Evolutionary conservation across 64 coral and sea anemone genomes (phyloP), one percentile per base, ranked within the genome.

Genomic region (Cladopsammia gracilis): DNA sequence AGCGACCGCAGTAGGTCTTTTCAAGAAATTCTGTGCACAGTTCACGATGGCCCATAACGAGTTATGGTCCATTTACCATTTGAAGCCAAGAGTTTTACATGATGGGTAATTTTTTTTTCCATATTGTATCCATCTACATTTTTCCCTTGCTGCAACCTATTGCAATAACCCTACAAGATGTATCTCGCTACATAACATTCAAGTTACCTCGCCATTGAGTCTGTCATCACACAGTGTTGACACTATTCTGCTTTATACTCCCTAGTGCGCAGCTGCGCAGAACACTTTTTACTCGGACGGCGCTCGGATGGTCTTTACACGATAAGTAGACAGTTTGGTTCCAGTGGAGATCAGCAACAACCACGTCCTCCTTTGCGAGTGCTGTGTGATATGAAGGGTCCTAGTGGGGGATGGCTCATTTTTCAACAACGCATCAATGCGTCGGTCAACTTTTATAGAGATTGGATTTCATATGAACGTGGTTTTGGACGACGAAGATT

Each of bases 341-440:
- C 1, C 12, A 6, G 53, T 56, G 12, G 12, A 56, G 12, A 10
- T 5, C 3, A 56, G 12, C 4, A 25, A 25, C 7, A n/a, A 69
- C 4, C 23, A 9, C 6, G 6, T 10, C 7, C 52, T 13, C n/a
- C 53, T 56, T 12, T 56, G 14, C 76, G 52, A 11, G 51, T 13
- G 20, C 58, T 52, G 76, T 79, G 76, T 9, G 76, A 79, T 49
- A 79, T 79, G 76, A 42, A 34, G 0, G 76, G 76, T 16, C 25
- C 76, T 58, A n/a, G 25, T 34, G 76, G 76, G 3, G 76, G 76
- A 58, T 79, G 76, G 76, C 22, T 58, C 11, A 11, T 79, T 12
- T 15, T 79, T 79, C 76, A 79, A 79, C 51, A 58, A 16, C 76
- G 76, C 52, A 53, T 13, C 20, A 59, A 79, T 6, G 24, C n/a